Conservation (phyloP, 2,113 vertebrate genomes). For the Anas platyrhynchos region DNA sequence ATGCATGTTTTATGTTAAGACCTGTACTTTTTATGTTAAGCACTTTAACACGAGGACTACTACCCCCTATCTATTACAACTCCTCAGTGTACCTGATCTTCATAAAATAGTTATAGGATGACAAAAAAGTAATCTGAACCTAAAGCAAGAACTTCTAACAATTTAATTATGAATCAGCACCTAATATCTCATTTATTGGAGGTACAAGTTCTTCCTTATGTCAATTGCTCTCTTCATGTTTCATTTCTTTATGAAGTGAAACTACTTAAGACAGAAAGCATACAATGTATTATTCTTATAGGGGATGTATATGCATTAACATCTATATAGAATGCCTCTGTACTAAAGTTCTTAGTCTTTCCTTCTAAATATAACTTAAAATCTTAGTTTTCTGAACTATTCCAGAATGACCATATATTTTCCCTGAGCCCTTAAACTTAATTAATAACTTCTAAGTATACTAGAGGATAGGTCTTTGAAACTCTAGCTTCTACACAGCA, state of each 20-base stretch:
- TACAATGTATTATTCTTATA: not conserved
- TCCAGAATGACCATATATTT: not conserved
- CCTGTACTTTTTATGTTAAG: not conserved
- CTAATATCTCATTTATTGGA: too few species aligned
- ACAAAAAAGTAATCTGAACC: not conserved
- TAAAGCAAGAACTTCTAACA: not conserved
- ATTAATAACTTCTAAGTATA: not conserved
- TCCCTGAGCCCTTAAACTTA: not conserved
- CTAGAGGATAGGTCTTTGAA: not conserved
- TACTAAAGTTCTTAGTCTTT: not conserved
- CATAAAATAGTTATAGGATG: not conserved
- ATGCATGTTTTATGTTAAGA: not conserved
- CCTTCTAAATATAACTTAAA: not conserved
- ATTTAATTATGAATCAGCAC: not conserved
- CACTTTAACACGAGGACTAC: not conserved
- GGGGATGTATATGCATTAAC: not conserved
- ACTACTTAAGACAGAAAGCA: not conserved
- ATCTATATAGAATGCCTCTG: not conserved
- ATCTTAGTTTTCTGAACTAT: not conserved
- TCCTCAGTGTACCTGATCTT: not conserved
- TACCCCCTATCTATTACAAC: not conserved
- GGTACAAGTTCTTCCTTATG: not conserved
- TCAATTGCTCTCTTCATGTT: not conserved
- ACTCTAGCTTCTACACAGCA: not conserved
- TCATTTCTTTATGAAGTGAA: not conserved